Evolutionary conservation across 2,888 invertebrate genomes (phyloP).

Genomic region (Chironomus tentans): DNA sequence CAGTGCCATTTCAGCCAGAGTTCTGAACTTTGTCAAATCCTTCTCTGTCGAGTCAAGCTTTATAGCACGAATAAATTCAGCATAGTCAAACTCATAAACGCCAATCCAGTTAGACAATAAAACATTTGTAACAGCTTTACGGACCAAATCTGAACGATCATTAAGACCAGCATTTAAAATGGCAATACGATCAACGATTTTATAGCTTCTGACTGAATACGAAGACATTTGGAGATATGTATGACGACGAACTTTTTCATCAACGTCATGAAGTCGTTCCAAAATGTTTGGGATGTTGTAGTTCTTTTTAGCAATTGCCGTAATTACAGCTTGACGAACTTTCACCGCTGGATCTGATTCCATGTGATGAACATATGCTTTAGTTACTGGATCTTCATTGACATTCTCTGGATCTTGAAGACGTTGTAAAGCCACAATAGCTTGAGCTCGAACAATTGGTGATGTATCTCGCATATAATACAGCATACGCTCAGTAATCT

Average conservation of each 20-base stretch:
- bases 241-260: constrained; percentile 58
- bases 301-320: constrained; percentile 62
- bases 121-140: constrained; percentile 42
- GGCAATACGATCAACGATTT: constrained; percentile 54
- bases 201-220: constrained; percentile 44
- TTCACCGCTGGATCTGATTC: constrained; percentile 66
- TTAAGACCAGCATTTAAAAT: constrained; percentile 54
- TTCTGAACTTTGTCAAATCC: constrained; percentile 52
- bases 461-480: constrained; percentile 54
- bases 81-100: constrained; percentile 58
- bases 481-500: constrained; percentile 59
- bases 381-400: constrained; percentile 60
- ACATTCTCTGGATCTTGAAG: constrained; percentile 69
- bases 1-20: constrained; percentile 47
- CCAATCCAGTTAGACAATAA: constrained; percentile 69
- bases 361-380: constrained; percentile 61
- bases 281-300: constrained; percentile 61
- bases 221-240: constrained; percentile 44
- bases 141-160: constrained; percentile 49
- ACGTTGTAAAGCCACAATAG: constrained; percentile 66
- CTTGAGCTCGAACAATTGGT: constrained; percentile 67
- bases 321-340: constrained; percentile 60
- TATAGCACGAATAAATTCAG: constrained; percentile 63
- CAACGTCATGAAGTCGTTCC: constrained; percentile 65
- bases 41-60: constrained; percentile 59